These are phyloP conservation scores for Dermochelys coriacea DNA, from an alignment of 2,797 vertebrate species.

Conservation along the genomic window DNA sequence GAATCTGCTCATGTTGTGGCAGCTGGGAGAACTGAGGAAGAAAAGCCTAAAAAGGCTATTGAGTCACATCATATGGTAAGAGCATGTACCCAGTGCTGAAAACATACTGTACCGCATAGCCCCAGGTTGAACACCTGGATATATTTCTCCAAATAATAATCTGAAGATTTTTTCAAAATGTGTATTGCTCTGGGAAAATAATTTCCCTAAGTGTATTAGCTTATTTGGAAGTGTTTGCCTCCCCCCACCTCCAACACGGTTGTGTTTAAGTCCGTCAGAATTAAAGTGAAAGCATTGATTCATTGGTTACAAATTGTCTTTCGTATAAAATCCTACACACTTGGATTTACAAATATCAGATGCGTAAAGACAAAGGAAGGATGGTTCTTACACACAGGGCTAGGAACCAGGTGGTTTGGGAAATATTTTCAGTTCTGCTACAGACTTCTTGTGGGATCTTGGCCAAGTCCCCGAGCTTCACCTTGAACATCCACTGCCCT, in stretches of 20 bases:
- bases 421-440: neutral
- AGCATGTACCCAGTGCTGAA: neutral
- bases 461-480: neutral
- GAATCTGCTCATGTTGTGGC: neutral
- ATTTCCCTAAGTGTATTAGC: neutral
- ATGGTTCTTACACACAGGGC: neutral
- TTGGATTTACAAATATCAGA: neutral
- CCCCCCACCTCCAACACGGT: neutral
- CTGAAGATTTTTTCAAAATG: too few species aligned
- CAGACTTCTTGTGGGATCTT: neutral
- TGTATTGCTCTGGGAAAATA: too few species aligned
- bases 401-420: neutral
- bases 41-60: neutral
- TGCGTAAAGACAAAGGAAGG: neutral
- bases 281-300: neutral
- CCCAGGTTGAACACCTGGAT: neutral
- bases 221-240: neutral
- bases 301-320: too few species aligned
- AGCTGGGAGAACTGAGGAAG: neutral
- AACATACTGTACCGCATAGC: neutral
- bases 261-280: neutral
- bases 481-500: neutral
- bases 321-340: too few species aligned
- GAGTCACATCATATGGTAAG: neutral
- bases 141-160: neutral